These are phyloP conservation scores for Bufo gargarizans DNA, from an alignment of 2,113 vertebrate species.

Conservation along the genomic window DNA sequence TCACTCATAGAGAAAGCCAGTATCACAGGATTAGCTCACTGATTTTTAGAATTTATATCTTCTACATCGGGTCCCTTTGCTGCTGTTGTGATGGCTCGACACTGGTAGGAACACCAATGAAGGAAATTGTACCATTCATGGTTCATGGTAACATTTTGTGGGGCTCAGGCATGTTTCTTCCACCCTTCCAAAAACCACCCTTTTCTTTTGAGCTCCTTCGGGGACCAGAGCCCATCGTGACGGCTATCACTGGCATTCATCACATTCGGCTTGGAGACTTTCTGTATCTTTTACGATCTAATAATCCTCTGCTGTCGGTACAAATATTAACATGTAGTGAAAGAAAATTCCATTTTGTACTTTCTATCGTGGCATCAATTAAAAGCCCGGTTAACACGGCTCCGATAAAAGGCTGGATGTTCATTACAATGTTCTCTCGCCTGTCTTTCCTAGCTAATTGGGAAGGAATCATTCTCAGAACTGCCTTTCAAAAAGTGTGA, in stretches of 20 bases:
- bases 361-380: conserved; percentile 32
- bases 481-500: conserved; percentile 18
- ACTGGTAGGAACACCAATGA: no score
- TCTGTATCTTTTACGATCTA: background rate
- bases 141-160: no score
- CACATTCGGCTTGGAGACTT: background rate
- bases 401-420: conserved; percentile 10
- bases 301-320: background rate
- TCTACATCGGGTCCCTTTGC: no score
- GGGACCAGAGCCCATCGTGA: no score
- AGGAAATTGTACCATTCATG: no score
- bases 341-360: background rate
- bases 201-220: no score
- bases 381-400: conserved; percentile 6
- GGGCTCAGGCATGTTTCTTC: no score
- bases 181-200: no score
- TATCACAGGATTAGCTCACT: no score
- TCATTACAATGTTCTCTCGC: background rate
- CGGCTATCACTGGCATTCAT: background rate
- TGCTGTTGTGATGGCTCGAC: no score
- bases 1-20: no score
- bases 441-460: conserved; percentile 30
- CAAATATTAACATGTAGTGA: background rate
- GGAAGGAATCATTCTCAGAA: background rate
- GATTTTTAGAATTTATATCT: no score